Evolutionary conservation across 2,797 vertebrate genomes (phyloP), one percentile per base, ranked within the genome.

Genomic region (Neopelma chrysocephalum): DNA sequence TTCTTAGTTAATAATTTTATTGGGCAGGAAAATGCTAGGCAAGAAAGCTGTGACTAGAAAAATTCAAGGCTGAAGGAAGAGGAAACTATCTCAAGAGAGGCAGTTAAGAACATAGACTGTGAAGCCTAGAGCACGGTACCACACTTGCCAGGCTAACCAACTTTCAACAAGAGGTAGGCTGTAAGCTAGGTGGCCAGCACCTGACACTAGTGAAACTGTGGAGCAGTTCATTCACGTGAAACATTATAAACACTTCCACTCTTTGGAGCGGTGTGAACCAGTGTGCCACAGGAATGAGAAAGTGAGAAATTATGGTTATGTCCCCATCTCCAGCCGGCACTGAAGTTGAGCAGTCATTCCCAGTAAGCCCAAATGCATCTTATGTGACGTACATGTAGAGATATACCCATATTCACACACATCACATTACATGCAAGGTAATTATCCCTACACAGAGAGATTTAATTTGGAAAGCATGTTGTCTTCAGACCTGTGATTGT

Each of bases 301-400:
- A 66, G 11, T 16, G 29, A 54, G 43, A 42, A 57, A 53, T 6
- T 26, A 11, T 25, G 9, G 20, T 29, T 68, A n/a, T 1, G 0
- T 60, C 40, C 51, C n/a, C 36, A n/a, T 86, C 42, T 81, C 50
- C 42, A 82, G 65, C 10, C 42, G 68, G 26, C 6, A 75, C 21
- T 1, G 1, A 92, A 40, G 53, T 7, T 48, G 29, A 83, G 50
- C 29, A 75, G 64, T 81, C 65, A n/a, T 36, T 78, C 65, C 32
- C 61, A 75, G 11, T 36, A 56, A 66, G n/a, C 25, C 87, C 15
- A 18, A 32, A 15, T 31, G 20, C 12, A 5, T 11, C 22, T 38
- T 50, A 26, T 23, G 34, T 15, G 51, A 18, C 0, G 0, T 60
- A 48, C 2, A 2, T 16, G 16, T 2, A 60, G 13, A 64, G 22